Evolutionary conservation across 1,140 invertebrate species (phyloP).

Genomic region (Chironomus striatipennis): DNA sequence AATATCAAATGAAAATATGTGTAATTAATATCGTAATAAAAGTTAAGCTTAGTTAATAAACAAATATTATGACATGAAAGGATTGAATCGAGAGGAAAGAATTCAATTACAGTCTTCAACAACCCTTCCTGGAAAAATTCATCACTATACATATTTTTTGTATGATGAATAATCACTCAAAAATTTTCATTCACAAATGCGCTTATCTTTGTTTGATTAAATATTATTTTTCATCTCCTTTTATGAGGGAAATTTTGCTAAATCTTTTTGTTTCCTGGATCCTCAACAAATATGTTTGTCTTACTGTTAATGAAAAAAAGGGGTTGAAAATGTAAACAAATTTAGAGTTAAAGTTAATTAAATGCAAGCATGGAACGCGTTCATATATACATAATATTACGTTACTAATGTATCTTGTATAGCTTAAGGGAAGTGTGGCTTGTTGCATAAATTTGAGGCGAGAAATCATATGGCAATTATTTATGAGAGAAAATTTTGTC

Average conservation of each 20-base stretch:
- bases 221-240: too few species aligned
- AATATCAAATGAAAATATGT: too few species aligned
- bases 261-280: too few species aligned
- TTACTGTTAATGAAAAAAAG: not conserved
- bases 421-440: not conserved
- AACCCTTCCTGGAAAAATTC: too few species aligned
- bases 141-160: too few species aligned
- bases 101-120: too few species aligned
- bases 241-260: too few species aligned
- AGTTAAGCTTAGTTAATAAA: too few species aligned
- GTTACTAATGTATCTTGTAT: too few species aligned
- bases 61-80: too few species aligned
- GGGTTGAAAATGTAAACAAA: constrained; percentile 16
- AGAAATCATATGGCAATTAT: not conserved
- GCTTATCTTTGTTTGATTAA: constrained; percentile 17
- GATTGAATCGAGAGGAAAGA: too few species aligned
- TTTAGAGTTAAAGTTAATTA: constrained; percentile 17
- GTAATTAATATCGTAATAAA: not conserved
- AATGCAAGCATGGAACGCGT: not conserved
- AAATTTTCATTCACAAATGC: constrained; percentile 17
- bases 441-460: constrained; percentile 8
- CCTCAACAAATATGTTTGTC: not conserved
- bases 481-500: not conserved
- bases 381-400: not conserved
- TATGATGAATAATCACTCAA: not conserved